Percentiles rank a stretch among this genome's conserved stretches.
phyloP scores from a whole-genome alignment of 1,140 invertebrate species.

The Drosophila repleta region DNA sequence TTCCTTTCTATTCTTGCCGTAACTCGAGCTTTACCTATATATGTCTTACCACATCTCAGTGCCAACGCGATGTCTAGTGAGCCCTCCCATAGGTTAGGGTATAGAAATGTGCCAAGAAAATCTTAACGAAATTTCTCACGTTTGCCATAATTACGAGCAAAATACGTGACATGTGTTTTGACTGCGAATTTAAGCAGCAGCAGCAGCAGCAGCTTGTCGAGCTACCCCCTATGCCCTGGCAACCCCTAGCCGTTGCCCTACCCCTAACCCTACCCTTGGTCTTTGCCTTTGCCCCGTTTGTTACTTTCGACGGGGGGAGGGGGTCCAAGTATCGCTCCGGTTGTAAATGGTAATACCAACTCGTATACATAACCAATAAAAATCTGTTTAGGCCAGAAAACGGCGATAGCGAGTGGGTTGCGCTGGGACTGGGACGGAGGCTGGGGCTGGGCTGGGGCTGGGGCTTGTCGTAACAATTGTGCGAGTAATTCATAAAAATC shows the following conservation, averaged over 20 bases:
- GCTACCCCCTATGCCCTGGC: not conserved
- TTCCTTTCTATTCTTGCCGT: no score
- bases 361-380: constrained; percentile 55
- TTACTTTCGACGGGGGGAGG: no score
- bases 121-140: constrained; percentile 83
- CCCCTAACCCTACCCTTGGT: not conserved
- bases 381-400: constrained; percentile 61
- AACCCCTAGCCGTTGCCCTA: not conserved
- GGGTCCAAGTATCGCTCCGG: constrained; percentile 21
- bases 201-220: constrained; percentile 32
- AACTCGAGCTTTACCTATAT: no score
- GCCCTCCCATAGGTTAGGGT: constrained; percentile 14
- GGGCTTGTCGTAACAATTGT: constrained; percentile 31
- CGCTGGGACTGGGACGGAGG: not conserved
- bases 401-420: constrained; percentile 21
- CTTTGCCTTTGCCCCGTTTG: not conserved
- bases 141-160: constrained; percentile 82
- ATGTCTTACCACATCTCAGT: no score
- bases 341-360: constrained; percentile 68
- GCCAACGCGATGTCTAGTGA: no score
- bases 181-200: constrained; percentile 65
- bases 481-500: constrained; percentile 76
- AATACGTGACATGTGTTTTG: constrained; percentile 83
- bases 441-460: not conserved
- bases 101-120: constrained; percentile 76